These are phyloP conservation scores for Endotricha flammealis DNA, from an alignment of 2,888 invertebrate species.

Conservation along the genomic window DNA sequence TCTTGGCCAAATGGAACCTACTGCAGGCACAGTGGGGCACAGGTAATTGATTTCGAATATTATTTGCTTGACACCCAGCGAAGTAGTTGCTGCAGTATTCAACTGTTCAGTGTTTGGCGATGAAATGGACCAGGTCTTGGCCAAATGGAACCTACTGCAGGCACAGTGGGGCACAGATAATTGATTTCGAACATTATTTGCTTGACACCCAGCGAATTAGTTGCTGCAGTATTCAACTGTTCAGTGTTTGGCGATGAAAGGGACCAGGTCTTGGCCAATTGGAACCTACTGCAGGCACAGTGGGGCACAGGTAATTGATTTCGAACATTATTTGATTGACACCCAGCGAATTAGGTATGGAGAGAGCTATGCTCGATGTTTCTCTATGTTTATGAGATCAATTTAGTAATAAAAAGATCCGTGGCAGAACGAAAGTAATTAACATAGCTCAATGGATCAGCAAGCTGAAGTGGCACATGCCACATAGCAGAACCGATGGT, in stretches of 20 bases:
- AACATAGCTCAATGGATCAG: too few species aligned
- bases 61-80: too few species aligned
- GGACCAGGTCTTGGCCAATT: conserved; percentile 94
- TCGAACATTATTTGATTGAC: background rate
- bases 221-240: too few species aligned
- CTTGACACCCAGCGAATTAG: too few species aligned
- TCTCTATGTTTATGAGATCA: too few species aligned
- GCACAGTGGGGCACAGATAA: conserved; percentile 91
- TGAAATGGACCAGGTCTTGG: conserved; percentile 94
- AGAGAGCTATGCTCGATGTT: too few species aligned
- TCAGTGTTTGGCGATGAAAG: conserved; percentile 96
- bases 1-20: conserved; percentile 96
- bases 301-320: conserved; percentile 87
- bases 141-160: conserved; percentile 96
- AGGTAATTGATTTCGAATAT: conserved; percentile 70
- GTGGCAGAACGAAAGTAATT: too few species aligned
- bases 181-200: conserved; percentile 9
- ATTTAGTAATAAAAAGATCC: too few species aligned
- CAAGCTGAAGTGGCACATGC: too few species aligned
- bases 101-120: conserved; percentile 94
- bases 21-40: conserved; percentile 93
- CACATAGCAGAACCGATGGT: too few species aligned
- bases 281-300: conserved; percentile 95
- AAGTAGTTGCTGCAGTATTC: too few species aligned
- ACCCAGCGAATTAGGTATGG: too few species aligned